phyloP scores from a whole-genome alignment of 2,113 vertebrate genomes.

The Halichoerus grypus region DNA sequence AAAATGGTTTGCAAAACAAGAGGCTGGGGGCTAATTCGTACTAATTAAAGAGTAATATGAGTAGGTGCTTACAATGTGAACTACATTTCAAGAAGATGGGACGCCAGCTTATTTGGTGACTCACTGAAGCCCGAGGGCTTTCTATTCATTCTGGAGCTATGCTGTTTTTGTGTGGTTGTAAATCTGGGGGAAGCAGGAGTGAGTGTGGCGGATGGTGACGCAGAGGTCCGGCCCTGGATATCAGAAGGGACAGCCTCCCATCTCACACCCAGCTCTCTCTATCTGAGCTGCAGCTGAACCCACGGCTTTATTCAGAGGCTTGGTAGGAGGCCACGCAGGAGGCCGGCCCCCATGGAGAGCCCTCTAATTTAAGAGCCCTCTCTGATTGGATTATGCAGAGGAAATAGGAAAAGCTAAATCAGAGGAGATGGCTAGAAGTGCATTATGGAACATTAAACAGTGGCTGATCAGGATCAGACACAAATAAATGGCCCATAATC shows the following conservation, averaged over 20 bases:
- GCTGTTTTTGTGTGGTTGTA: fast-evolving
- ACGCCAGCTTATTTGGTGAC: not conserved
- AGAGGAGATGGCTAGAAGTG: slow-evolving; percentile 67
- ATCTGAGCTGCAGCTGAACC: not conserved
- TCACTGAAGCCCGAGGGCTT: not conserved
- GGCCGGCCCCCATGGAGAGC: slow-evolving; percentile 33
- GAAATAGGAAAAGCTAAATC: slow-evolving; percentile 68
- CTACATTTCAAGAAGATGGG: not conserved
- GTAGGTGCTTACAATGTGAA: not conserved
- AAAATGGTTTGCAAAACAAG: not conserved
- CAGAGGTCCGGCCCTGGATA: fast-evolving
- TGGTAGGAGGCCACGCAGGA: not conserved
- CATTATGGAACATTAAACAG: slow-evolving; percentile 74
- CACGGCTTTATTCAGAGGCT: not conserved
- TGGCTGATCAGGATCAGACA: slow-evolving; percentile 63
- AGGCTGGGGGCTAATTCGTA: not conserved
- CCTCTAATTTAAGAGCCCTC: slow-evolving; percentile 49
- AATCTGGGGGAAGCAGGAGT: not conserved
- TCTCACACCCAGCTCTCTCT: not conserved
- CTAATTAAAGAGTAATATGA: fast-evolving
- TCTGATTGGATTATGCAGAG: slow-evolving; percentile 73
- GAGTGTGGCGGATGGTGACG: not conserved
- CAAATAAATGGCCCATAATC: slow-evolving; percentile 67
- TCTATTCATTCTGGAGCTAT: not conserved
- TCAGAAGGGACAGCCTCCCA: not conserved